phyloP scores from a whole-genome alignment of 2,888 invertebrate species.

The Poecilobothrus nobilitatus region DNA sequence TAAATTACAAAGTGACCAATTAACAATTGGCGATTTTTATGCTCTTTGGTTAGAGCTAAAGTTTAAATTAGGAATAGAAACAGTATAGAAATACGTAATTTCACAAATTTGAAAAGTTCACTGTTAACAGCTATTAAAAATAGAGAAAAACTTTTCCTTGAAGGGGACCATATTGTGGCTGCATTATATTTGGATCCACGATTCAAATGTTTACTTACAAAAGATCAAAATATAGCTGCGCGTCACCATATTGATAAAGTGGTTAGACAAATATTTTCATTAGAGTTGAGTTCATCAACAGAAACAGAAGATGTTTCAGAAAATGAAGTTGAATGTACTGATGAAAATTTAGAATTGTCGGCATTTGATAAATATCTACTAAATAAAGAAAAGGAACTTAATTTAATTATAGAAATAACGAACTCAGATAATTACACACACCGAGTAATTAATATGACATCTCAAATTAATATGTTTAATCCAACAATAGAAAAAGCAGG shows the following conservation, averaged over 20 bases:
- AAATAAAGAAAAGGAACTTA: slow-evolving; percentile 8
- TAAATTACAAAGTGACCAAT: slow-evolving; percentile 17
- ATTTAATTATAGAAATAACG: slow-evolving; percentile 3
- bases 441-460: background rate
- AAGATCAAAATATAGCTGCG: slow-evolving; percentile 8
- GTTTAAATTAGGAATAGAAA: slow-evolving; percentile 15
- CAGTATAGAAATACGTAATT: slow-evolving; percentile 10
- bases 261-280: slow-evolving; percentile 8
- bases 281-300: background rate
- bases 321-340: slow-evolving; percentile 5
- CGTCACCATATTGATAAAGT: slow-evolving; percentile 7
- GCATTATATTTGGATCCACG: slow-evolving; percentile 23
- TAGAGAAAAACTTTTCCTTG: slow-evolving; percentile 13
- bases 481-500: slow-evolving; percentile 1
- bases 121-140: slow-evolving; percentile 7
- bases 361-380: slow-evolving; percentile 1
- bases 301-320: background rate
- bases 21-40: slow-evolving; percentile 23
- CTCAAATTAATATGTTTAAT: slow-evolving; percentile 9
- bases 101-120: slow-evolving; percentile 8
- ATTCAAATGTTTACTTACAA: slow-evolving; percentile 18
- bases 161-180: too few relatives aligned
- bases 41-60: slow-evolving; percentile 22
- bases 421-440: slow-evolving; percentile 5
- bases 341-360: slow-evolving; percentile 5